These are phyloP conservation scores for Cheilosia urbana DNA, from an alignment of 2,888 invertebrate species.

Conservation along the genomic window DNA sequence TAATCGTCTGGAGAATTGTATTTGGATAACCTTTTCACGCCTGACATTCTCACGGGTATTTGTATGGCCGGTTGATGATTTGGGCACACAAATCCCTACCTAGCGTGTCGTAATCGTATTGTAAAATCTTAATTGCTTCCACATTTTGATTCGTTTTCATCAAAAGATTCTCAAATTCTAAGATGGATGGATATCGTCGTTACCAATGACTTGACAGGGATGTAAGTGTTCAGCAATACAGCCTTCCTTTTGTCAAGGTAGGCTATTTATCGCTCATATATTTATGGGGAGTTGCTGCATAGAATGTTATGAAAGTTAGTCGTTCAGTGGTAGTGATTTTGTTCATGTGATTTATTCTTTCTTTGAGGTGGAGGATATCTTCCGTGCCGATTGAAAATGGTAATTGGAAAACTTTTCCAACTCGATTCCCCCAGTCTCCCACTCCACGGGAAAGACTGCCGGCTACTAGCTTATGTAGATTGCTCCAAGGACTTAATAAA, in stretches of 20 bases:
- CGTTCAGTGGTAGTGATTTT: not conserved
- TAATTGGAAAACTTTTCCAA: slow-evolving; percentile 39
- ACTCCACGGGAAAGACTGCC: not conserved
- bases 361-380: not conserved
- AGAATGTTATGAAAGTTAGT: not conserved
- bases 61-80: slow-evolving; percentile 10
- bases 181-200: slow-evolving; percentile 8
- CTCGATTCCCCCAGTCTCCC: not conserved
- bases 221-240: not conserved
- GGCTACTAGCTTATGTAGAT: slow-evolving; percentile 10
- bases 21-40: slow-evolving; percentile 59
- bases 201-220: slow-evolving; percentile 15
- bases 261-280: no score
- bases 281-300: no score
- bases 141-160: slow-evolving; percentile 28
- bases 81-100: not conserved
- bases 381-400: not conserved
- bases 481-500: slow-evolving; percentile 6
- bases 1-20: slow-evolving; percentile 23
- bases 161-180: slow-evolving; percentile 18
- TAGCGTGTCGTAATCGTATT: not conserved
- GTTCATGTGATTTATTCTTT: not conserved
- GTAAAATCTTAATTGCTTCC: slow-evolving; percentile 38
- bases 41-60: slow-evolving; percentile 43
- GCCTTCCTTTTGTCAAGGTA: no score